These are phyloP conservation scores for Heliconius eleuchia DNA, from an alignment of 1,140 invertebrate species.

Conservation along the genomic window DNA sequence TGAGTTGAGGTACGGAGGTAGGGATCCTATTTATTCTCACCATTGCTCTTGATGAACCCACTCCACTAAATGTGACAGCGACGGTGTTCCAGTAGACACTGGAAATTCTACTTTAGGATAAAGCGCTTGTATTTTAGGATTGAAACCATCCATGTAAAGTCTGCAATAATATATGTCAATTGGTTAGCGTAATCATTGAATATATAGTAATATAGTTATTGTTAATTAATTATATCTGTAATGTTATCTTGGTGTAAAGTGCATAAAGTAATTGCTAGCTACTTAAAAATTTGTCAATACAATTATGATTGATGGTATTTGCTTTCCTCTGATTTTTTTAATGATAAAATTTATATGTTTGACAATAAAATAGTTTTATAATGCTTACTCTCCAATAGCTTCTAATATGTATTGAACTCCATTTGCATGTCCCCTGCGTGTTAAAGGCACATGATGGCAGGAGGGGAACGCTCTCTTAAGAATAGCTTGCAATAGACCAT, in stretches of 20 bases:
- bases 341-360: too few species aligned
- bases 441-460: constrained; percentile 88
- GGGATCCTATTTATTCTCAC: constrained; percentile 25
- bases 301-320: too few species aligned
- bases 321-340: too few species aligned
- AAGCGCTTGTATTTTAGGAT: constrained; percentile 83
- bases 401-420: constrained; percentile 86
- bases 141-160: constrained; percentile 85
- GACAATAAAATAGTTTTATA: too few species aligned
- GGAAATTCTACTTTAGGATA: constrained; percentile 86
- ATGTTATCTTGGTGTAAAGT: too few species aligned
- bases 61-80: constrained; percentile 84
- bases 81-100: constrained; percentile 86
- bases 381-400: constrained; percentile 85
- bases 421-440: constrained; percentile 87
- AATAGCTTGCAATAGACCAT: constrained; percentile 89
- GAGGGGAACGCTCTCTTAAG: constrained; percentile 84
- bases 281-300: too few species aligned
- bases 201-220: background rate
- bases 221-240: background rate
- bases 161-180: constrained; percentile 58
- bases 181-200: too few species aligned
- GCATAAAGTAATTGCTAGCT: too few species aligned
- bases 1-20: too few species aligned
- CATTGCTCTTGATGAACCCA: constrained; percentile 86